These are phyloP conservation scores for Tichodroma muraria DNA, from an alignment of 2,113 vertebrate species.

Conservation along the genomic window DNA sequence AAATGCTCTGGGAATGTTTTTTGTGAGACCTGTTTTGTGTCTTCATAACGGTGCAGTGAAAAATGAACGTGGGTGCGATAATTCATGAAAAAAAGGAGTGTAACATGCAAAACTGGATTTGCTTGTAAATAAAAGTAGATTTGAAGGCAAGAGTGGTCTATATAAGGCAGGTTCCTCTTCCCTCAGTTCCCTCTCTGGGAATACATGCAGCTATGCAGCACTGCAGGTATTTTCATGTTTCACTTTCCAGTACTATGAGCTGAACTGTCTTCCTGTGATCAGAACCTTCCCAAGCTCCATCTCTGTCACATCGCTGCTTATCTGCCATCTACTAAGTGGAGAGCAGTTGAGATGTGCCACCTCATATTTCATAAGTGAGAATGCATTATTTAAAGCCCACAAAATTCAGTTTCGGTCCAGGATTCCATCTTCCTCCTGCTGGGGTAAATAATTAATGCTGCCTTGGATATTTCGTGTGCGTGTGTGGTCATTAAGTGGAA, in stretches of 20 bases:
- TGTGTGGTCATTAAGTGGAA: not conserved
- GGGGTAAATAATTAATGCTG: slow-evolving; percentile 23
- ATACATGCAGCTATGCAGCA: not conserved
- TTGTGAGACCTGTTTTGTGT: not conserved
- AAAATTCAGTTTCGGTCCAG: not conserved
- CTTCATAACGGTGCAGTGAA: not conserved
- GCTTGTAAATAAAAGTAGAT: not conserved
- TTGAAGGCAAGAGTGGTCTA: not conserved
- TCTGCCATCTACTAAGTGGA: slow-evolving; percentile 6
- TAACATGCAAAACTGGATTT: not conserved
- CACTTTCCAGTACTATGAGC: not conserved
- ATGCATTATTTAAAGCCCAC: slow-evolving; percentile 10
- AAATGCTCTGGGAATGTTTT: not conserved
- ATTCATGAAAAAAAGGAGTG: not conserved
- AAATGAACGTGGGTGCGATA: not conserved
- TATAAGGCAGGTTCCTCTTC: not conserved
- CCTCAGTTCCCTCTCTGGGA: not conserved
- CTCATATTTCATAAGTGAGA: not conserved
- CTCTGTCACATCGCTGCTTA: slow-evolving; percentile 5
- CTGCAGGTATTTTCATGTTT: not conserved
- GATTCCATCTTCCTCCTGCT: not conserved
- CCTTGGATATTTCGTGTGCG: not conserved
- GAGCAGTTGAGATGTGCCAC: not conserved
- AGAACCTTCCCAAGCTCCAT: slow-evolving; percentile 12
- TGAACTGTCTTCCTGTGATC: not conserved